Conservation (phyloP, 2,797 vertebrate genomes). For the Anguilla obscura region DNA sequence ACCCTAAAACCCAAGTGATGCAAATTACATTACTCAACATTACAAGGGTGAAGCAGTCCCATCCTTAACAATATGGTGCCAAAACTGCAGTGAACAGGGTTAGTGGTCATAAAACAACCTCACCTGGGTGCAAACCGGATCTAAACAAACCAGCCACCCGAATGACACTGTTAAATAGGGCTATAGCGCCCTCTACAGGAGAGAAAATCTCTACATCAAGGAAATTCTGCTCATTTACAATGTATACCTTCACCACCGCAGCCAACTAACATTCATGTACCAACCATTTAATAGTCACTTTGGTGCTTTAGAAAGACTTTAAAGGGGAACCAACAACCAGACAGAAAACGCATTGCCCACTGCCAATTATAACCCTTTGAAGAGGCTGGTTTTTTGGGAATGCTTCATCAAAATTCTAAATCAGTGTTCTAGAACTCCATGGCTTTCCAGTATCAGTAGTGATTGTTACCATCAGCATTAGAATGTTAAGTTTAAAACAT, state of each 20-base stretch:
- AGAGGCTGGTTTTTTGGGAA: background rate
- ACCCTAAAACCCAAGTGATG: background rate
- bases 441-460: too few relatives aligned
- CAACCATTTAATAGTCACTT: background rate
- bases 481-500: too few relatives aligned
- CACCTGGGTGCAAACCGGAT: too few relatives aligned
- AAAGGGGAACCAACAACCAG: background rate
- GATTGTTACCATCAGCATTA: too few relatives aligned
- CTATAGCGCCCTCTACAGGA: background rate
- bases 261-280: background rate
- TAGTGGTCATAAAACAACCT: background rate
- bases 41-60: background rate
- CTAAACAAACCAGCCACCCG: background rate
- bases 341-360: background rate
- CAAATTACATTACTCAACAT: background rate
- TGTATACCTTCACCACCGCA: background rate
- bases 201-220: background rate
- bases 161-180: background rate
- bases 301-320: background rate
- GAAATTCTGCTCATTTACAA: background rate
- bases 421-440: too few relatives aligned
- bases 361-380: background rate
- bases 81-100: too few relatives aligned
- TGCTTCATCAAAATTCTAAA: too few relatives aligned
- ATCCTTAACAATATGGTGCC: too few relatives aligned